Base-by-base conservation (phyloP, 2,113 vertebrate species). In the Damaliscus lunatus region DNA sequence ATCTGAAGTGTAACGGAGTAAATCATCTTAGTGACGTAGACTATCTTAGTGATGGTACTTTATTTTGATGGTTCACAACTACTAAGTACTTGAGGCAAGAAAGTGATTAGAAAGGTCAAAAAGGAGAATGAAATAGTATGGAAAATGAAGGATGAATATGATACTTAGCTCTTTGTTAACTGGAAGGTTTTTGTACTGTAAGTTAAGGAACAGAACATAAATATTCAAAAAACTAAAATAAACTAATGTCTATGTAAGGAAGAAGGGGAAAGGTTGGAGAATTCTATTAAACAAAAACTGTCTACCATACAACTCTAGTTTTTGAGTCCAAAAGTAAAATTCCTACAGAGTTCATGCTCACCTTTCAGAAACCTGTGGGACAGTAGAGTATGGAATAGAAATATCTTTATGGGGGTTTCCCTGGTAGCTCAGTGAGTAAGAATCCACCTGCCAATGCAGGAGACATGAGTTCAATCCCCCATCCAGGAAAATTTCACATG, bases 351-450 rank as follows among this genome's bases (percentile, higher is more conserved):
- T 94, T 96, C 88, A 77, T n/a, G 85, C 13, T 94, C 84, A 97
- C 91, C 87, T 97, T 98, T 97, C 84, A 80, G 98, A 97, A 97
- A 96, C 93, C 91, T 86, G 95, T 95, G 92, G 93, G 92, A 98
- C 48, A 94, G 96, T 82, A 94, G 88, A 97, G 85, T 97, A 33
- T 91, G 36, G 15, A 98, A 98, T 27, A 97, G 83, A 96, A 98
- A 97, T 94, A 97, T 83, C 91, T 97, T 98, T 95, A 98, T 91
- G 97, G 89, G 3, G 40, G 36, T 43, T 77, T 43, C 40, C 40
- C 71, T 43, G 71, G 40, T 77, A 43, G 11, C 23, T 77, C 71
- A 74, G 71, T 43, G 67, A 25, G 23, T 43, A 74, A 74, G 36
- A 74, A 74, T 74, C 21, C 71, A 43, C 36, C 36, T 25, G 36